Conservation (phyloP, 2,797 vertebrate species). For the Sebastolobus altivelis region DNA sequence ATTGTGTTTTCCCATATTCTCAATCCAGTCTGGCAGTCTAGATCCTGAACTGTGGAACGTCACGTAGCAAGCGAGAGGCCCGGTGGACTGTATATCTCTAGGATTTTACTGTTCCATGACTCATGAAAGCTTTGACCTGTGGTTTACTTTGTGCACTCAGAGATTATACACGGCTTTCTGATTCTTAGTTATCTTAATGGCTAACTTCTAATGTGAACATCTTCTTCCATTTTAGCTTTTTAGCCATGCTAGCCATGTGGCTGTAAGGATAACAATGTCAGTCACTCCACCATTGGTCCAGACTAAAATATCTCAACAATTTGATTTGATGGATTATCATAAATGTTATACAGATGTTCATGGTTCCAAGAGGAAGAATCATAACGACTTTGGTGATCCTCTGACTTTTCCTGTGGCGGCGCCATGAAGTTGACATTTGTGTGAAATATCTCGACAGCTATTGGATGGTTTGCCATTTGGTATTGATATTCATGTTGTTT, state of each 20-base stretch:
- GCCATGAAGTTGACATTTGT: not conserved
- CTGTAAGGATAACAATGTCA: not conserved
- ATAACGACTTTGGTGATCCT: not conserved
- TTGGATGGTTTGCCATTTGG: not conserved
- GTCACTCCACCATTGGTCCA: not conserved
- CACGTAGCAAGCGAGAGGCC: not conserved
- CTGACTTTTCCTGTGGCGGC: not conserved
- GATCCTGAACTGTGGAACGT: conserved; percentile 26
- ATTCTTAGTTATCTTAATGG: not conserved
- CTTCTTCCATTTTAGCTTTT: not conserved
- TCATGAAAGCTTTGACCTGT: conserved; percentile 16
- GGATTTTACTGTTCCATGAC: conserved; percentile 1
- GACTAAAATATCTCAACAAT: not conserved
- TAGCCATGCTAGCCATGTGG: not conserved
- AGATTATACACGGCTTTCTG: not conserved
- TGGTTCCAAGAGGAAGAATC: too few species aligned
- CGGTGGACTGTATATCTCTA: conserved; percentile 1
- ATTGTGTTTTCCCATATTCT: conserved; percentile 44
- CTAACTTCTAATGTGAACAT: not conserved
- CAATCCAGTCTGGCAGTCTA: conserved; percentile 16
- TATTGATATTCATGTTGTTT: not conserved
- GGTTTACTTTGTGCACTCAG: conserved; percentile 6
- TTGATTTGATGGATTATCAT: not conserved
- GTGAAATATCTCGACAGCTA: not conserved
- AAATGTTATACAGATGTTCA: not conserved